phyloP scores from a whole-genome alignment of 2,797 vertebrate genomes.

The Hoplostethus atlanticus region DNA sequence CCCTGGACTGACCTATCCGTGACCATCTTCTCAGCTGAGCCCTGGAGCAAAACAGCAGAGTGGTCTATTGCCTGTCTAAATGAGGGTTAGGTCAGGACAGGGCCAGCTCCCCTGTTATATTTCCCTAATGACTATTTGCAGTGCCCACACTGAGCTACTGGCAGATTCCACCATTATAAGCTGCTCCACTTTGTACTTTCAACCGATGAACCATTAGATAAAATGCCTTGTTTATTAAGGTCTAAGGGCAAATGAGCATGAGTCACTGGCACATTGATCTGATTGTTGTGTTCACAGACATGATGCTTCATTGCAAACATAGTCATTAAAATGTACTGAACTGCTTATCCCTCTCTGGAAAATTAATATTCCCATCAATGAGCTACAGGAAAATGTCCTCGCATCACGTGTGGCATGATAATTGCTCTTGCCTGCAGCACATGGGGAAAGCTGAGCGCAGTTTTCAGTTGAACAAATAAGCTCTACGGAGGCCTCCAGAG shows the following conservation, averaged over 20 bases:
- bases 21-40: too few species aligned
- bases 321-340: slow-evolving; percentile 7
- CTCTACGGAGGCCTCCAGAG: neutral
- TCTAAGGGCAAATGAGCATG: neutral
- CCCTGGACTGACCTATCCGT: too few species aligned
- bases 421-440: neutral
- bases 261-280: neutral
- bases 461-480: neutral
- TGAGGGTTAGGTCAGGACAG: too few species aligned
- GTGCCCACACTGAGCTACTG: too few species aligned
- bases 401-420: neutral
- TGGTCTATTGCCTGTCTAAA: too few species aligned
- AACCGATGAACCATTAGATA: neutral
- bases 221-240: neutral
- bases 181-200: too few species aligned
- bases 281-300: neutral
- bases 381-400: neutral
- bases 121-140: too few species aligned
- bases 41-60: too few species aligned
- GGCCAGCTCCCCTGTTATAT: too few species aligned
- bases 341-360: neutral
- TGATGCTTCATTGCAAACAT: neutral
- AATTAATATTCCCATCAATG: neutral
- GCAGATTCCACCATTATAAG: too few species aligned
- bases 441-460: neutral